Conservation (phyloP, 2,888 invertebrate genomes). For the Nasonia oneida region DNA sequence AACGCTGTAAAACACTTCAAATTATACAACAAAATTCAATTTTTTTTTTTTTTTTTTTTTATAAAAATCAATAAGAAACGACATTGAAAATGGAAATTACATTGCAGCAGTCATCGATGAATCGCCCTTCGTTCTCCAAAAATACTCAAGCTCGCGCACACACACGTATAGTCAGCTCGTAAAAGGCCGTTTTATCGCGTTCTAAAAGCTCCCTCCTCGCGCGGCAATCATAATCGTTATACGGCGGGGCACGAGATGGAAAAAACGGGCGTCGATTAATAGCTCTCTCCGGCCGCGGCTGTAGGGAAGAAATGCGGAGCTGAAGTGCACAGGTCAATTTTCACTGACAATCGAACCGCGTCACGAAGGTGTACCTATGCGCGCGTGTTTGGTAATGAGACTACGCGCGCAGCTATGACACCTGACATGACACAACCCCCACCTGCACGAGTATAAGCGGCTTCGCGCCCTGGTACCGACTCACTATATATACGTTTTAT, state of each 20-base stretch:
- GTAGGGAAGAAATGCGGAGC: not conserved
- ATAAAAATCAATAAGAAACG: not conserved
- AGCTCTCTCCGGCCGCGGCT: not conserved
- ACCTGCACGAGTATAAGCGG: too few species aligned
- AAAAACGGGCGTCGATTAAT: slow-evolving; percentile 40
- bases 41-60: not conserved
- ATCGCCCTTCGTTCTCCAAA: not conserved
- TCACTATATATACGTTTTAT: not conserved
- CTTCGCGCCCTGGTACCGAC: not conserved
- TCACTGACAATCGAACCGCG: slow-evolving; percentile 33
- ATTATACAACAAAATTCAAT: not conserved
- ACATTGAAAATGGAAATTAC: not conserved
- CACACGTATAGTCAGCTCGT: not conserved
- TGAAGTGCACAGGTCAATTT: slow-evolving; percentile 31
- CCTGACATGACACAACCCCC: slow-evolving; percentile 24
- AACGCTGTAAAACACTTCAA: too few species aligned
- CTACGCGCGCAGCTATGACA: slow-evolving; percentile 16
- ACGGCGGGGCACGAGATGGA: not conserved
- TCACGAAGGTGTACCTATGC: slow-evolving; percentile 29
- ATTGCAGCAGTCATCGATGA: slow-evolving; percentile 10
- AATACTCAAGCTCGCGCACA: not conserved
- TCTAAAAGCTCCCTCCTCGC: not conserved
- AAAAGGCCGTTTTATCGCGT: not conserved
- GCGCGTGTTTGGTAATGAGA: slow-evolving; percentile 45
- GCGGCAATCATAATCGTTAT: slow-evolving; percentile 2